phyloP scores from a whole-genome alignment of 2,888 invertebrate species.

The Ctena decussata region DNA sequence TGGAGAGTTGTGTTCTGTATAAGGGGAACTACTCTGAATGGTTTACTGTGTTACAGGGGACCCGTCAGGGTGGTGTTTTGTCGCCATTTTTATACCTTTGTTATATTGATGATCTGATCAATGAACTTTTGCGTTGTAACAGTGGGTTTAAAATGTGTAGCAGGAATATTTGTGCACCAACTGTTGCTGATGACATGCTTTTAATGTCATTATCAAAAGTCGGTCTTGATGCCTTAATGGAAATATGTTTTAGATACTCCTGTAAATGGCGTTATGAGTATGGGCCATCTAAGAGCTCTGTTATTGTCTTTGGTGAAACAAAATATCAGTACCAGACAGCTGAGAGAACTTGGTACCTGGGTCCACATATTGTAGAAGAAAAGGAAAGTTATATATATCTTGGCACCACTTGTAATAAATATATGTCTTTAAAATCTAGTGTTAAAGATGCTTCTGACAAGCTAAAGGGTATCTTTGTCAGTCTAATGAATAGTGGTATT shows the following conservation, averaged over 20 bases:
- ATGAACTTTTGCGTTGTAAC: not conserved
- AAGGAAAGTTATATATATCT: conserved; percentile 6
- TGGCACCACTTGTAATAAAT: conserved; percentile 1
- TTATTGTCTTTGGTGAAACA: conserved; percentile 18
- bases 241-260: conserved; percentile 22
- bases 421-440: not conserved
- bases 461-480: not conserved
- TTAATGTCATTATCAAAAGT: conserved; percentile 3
- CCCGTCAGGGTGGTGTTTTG: not conserved
- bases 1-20: not conserved
- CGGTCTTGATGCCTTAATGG: conserved; percentile 4
- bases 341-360: not conserved
- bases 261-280: conserved; percentile 32
- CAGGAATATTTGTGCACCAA: not conserved
- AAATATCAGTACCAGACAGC: not conserved
- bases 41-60: not conserved
- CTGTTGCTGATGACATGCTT: conserved; percentile 40
- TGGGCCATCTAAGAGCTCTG: conserved; percentile 18
- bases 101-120: not conserved
- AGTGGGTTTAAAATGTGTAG: not conserved
- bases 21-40: not conserved
- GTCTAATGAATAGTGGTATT: conserved; percentile 9
- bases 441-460: conserved; percentile 13
- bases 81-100: not conserved
- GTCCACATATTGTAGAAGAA: not conserved